These are phyloP conservation scores for Amazona ochrocephala DNA, from an alignment of 2,797 vertebrate species.

Conservation along the genomic window DNA sequence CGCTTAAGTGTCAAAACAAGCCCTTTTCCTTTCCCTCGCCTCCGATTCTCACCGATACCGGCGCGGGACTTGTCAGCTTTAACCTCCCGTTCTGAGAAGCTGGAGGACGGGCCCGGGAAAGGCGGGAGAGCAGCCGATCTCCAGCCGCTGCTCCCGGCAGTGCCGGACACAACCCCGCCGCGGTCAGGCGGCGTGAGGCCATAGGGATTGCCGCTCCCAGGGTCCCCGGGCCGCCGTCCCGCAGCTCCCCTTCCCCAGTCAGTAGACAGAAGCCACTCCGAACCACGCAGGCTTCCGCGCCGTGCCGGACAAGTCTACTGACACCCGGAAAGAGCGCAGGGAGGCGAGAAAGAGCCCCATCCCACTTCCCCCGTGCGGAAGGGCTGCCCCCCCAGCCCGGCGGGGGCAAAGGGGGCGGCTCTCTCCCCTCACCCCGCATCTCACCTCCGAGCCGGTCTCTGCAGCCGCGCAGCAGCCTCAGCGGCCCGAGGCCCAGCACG, in stretches of 20 bases:
- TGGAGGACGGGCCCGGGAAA: background rate
- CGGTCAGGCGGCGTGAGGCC: background rate
- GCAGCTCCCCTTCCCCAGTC: background rate
- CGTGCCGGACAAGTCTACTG: background rate
- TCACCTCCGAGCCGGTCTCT: constrained; percentile 69
- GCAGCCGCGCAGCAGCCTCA: constrained; percentile 33
- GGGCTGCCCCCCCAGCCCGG: background rate
- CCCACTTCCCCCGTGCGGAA: background rate
- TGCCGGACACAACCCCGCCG: background rate
- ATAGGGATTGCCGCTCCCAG: background rate
- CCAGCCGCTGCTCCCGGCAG: background rate
- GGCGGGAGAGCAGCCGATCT: background rate
- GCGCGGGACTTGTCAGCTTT: background rate
- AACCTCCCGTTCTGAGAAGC: background rate
- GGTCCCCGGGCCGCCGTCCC: background rate
- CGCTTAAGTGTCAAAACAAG: background rate
- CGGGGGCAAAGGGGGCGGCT: background rate
- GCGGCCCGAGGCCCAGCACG: constrained; percentile 67
- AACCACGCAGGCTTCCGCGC: background rate
- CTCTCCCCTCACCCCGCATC: background rate
- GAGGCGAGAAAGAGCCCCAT: background rate
- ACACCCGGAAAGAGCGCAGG: background rate
- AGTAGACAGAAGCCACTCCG: background rate
- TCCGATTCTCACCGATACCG: no score
- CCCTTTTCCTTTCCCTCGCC: no score